A percentile compares a stretch with the other conserved stretches of the same genome.
Evolutionary conservation across 2,888 invertebrate genomes (phyloP).

Genomic region (Pyralis farinalis): DNA sequence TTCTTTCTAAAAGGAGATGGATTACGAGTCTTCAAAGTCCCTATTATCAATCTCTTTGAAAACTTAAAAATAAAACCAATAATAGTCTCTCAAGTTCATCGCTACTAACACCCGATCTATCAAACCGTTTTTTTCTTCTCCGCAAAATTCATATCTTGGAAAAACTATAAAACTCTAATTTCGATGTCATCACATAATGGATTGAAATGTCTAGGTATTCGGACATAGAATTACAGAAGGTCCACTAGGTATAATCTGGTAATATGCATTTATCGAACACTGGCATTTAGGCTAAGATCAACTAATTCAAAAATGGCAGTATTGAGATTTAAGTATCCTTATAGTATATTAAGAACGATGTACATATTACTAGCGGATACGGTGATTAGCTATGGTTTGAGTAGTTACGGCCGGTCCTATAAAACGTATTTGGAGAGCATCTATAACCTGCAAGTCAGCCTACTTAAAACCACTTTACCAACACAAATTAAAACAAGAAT

Average conservation of each 20-base stretch:
- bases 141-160: conserved; percentile 39
- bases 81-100: not conserved
- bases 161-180: conserved; percentile 56
- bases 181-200: conserved; percentile 59
- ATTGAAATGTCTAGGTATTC: conserved; percentile 53
- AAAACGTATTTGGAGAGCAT: too few relatives aligned
- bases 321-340: too few relatives aligned
- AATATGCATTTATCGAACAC: too few relatives aligned
- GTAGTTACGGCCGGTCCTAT: too few relatives aligned
- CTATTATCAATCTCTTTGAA: conserved; percentile 4
- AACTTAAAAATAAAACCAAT: conserved; percentile 1
- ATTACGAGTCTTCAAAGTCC: conserved; percentile 5
- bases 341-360: too few relatives aligned
- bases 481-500: too few relatives aligned
- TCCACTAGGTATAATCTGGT: not conserved
- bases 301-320: too few relatives aligned
- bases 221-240: not conserved
- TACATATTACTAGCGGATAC: too few relatives aligned
- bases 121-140: conserved; percentile 16
- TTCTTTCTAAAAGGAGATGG: conserved; percentile 1
- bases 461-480: too few relatives aligned
- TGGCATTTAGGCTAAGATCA: too few relatives aligned
- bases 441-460: too few relatives aligned
- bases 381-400: too few relatives aligned
- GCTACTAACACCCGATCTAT: conserved; percentile 12